A percentile compares a stretch with the other conserved stretches of the same genome.
These are phyloP conservation scores for Plemyria rubiginata DNA, from an alignment of 2,888 invertebrate species.

Conservation along the genomic window DNA sequence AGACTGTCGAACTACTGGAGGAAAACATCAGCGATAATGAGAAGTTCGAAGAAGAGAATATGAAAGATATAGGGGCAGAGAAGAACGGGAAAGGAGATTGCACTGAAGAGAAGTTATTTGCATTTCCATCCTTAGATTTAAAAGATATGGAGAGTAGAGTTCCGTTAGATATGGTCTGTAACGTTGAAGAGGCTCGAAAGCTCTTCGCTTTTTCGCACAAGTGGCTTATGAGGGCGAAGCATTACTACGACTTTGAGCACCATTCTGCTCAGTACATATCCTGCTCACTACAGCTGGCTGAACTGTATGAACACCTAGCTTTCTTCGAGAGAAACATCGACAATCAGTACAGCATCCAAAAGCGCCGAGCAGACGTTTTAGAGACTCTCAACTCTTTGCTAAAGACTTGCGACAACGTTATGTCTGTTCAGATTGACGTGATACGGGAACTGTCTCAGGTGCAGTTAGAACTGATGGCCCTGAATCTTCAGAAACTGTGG, in stretches of 20 bases:
- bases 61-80: conserved; percentile 65
- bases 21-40: conserved; percentile 49
- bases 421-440: conserved; percentile 83
- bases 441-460: conserved; percentile 86
- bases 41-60: conserved; percentile 64
- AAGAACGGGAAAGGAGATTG: conserved; percentile 68
- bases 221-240: conserved; percentile 85
- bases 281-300: conserved; percentile 85
- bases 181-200: conserved; percentile 77
- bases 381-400: conserved; percentile 84
- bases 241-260: conserved; percentile 85
- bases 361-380: conserved; percentile 84
- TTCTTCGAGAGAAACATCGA: conserved; percentile 90
- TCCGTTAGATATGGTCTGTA: conserved; percentile 59
- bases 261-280: conserved; percentile 85
- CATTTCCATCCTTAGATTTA: conserved; percentile 68
- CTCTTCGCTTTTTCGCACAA: conserved; percentile 84
- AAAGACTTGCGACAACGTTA: conserved; percentile 75
- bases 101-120: conserved; percentile 56
- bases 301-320: conserved; percentile 87
- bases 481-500: conserved; percentile 85
- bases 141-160: conserved; percentile 68
- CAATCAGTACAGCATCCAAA: conserved; percentile 84
- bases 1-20: conserved; percentile 62
- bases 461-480: conserved; percentile 86